These are phyloP conservation scores for Elysia chlorotica DNA, from an alignment of 1,140 invertebrate genomes.

Conservation along the genomic window DNA sequence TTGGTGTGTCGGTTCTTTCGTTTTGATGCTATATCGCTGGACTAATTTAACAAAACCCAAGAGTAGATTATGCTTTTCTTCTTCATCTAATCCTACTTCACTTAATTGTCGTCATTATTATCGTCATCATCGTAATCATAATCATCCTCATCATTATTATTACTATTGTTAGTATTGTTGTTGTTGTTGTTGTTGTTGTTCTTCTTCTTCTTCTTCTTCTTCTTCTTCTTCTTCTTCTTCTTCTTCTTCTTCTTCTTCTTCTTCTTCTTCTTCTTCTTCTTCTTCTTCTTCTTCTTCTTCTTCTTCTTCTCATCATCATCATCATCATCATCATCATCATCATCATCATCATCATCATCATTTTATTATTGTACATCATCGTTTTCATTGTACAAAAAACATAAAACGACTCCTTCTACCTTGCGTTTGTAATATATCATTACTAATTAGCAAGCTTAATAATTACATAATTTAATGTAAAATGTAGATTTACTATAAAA, in stretches of 20 bases:
- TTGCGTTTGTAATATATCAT: too few relatives aligned
- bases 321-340: too few relatives aligned
- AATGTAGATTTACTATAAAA: too few relatives aligned
- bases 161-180: neutral
- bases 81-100: neutral
- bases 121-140: neutral
- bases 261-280: conserved; percentile 3
- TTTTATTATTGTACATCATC: too few relatives aligned
- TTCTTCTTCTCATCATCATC: too few relatives aligned
- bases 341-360: too few relatives aligned
- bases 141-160: neutral
- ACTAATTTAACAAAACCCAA: neutral
- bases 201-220: neutral
- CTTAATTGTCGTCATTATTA: neutral
- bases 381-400: too few relatives aligned
- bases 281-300: too few relatives aligned
- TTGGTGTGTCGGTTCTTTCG: too few relatives aligned
- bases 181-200: neutral
- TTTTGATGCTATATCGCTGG: neutral
- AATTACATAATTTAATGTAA: too few relatives aligned
- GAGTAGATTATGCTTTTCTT: neutral
- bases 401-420: too few relatives aligned
- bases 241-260: conserved; percentile 1
- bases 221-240: neutral
- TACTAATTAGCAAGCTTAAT: too few relatives aligned